These are phyloP conservation scores for Sphaerophoria taeniata DNA, from an alignment of 2,888 invertebrate species.

Conservation along the genomic window DNA sequence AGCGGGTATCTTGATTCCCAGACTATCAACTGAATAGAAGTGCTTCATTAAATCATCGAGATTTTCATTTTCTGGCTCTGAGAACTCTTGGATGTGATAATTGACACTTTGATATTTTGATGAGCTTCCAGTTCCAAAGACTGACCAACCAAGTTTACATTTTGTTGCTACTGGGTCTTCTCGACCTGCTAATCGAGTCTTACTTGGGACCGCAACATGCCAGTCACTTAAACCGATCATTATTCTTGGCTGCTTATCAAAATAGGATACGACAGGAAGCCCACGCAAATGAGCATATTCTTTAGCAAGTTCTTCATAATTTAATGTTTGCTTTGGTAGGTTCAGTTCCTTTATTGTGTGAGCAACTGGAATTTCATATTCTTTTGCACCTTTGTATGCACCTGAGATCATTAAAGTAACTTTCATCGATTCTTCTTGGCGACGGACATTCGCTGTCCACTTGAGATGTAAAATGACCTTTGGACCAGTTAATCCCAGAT, in stretches of 20 bases:
- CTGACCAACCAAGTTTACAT: slow-evolving; percentile 14
- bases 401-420: slow-evolving; percentile 4
- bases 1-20: slow-evolving; percentile 2
- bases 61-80: slow-evolving; percentile 4
- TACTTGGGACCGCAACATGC: slow-evolving; percentile 11
- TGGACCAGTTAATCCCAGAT: slow-evolving; percentile 16
- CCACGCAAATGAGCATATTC: slow-evolving; percentile 12
- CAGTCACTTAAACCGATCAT: slow-evolving; percentile 9
- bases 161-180: slow-evolving; percentile 7
- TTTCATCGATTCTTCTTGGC: slow-evolving; percentile 4
- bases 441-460: slow-evolving; percentile 9
- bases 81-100: slow-evolving; percentile 1
- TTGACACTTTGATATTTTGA: slow-evolving; percentile 7
- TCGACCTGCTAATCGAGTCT: background rate
- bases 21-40: slow-evolving; percentile 1
- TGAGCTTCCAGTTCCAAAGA: background rate
- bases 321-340: slow-evolving; percentile 14
- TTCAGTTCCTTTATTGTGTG: slow-evolving; percentile 2
- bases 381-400: slow-evolving; percentile 4
- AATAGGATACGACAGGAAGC: slow-evolving; percentile 5
- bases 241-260: background rate
- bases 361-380: too few species aligned
- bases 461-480: slow-evolving; percentile 8
- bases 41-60: background rate
- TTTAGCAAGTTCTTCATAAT: slow-evolving; percentile 1